These are phyloP conservation scores for Diplolepis rosae DNA, from an alignment of 2,888 invertebrate genomes.

Conservation along the genomic window DNA sequence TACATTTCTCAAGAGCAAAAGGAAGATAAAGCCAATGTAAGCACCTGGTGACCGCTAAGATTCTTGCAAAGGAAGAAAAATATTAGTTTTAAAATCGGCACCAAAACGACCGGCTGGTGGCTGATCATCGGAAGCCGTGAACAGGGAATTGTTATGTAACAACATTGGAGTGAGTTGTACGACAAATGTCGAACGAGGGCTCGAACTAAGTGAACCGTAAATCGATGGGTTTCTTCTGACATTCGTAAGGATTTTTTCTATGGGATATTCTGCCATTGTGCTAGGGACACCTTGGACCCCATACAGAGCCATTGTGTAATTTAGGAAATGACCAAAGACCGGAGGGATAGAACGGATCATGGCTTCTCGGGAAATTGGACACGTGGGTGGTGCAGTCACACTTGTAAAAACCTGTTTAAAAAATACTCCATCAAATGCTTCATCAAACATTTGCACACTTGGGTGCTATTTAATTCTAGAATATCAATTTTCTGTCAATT, in stretches of 20 bases:
- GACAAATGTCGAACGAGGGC: constrained; percentile 70
- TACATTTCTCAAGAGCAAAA: not conserved
- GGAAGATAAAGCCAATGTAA: not conserved
- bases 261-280: constrained; percentile 53
- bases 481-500: no score
- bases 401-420: constrained; percentile 21
- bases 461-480: no score
- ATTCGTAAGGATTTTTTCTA: constrained; percentile 56
- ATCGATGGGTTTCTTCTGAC: constrained; percentile 58
- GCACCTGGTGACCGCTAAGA: constrained; percentile 11
- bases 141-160: constrained; percentile 68
- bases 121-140: constrained; percentile 20
- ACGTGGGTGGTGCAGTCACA: constrained; percentile 62
- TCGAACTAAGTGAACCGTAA: constrained; percentile 73
- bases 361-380: constrained; percentile 59
- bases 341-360: constrained; percentile 48
- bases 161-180: constrained; percentile 70
- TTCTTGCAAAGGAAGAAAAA: not conserved
- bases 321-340: constrained; percentile 54
- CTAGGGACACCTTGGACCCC: constrained; percentile 69
- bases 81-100: constrained; percentile 12
- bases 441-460: constrained; percentile 5
- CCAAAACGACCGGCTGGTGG: constrained; percentile 18
- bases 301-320: constrained; percentile 69
- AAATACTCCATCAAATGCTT: constrained; percentile 4